Base-by-base conservation (phyloP, 2,888 invertebrate genomes). In the Mayetiola destructor region DNA sequence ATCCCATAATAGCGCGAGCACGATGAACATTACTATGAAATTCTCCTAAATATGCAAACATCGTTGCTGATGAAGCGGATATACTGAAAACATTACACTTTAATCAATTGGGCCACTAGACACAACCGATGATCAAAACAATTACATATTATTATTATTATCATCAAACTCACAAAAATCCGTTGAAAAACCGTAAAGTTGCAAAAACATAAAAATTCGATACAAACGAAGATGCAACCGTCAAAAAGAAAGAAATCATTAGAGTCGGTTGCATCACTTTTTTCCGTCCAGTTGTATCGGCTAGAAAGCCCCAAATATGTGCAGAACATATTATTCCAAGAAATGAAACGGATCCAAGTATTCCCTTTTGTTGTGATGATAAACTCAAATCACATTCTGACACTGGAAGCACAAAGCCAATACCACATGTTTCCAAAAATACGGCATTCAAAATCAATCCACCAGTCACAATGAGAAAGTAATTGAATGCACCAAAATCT, bases 251-350 rank as follows among this genome's bases (percentile, higher is more conserved):
- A 57, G 76, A 75, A 5, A 71, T 60, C 9, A 75, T 58, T 56
- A 78, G 65, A 20, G 76, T 72, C n/a, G 74, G 67, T n/a, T 76
- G 64, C 27, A 77, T 69, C 1, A 73, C 69, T 54, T 68, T 71
- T 61, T 73, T 69, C 57, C 77, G 64, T 10, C 79, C 79, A 58
- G 66, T 70, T 6, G 75, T 75, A 61, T 79, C 78, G 0, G 77
- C 78, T 39, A 78, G 62, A 62, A 75, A 76, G 9, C 79, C 79
- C 77, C 77, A 78, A 42, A 77, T 64, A 65, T 77, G 75, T 1
- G 77, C 77, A 55, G 76, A 75, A 3, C 72, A 64, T 35, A 78
- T 74, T 63, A 77, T 76, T 18, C 69, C 68, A 66, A 59, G 23
- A 37, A 1, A 27, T 9, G 39, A n/a, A 30, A 69, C 66, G n/a